Evolutionary conservation across 2,888 invertebrate species (phyloP).

Genomic region (Trisateles emortualis): DNA sequence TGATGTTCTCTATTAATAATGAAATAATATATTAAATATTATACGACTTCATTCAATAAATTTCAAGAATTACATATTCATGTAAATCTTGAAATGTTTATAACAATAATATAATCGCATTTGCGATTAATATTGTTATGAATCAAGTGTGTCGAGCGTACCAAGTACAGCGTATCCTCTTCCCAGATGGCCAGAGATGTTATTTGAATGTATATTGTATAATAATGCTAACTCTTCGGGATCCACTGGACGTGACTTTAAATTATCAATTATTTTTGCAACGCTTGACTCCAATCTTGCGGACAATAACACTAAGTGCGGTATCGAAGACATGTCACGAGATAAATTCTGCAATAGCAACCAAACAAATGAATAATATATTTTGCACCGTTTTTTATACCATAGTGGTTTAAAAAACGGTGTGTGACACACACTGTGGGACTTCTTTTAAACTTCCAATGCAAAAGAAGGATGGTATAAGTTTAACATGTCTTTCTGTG

Average conservation of each 20-base stretch:
- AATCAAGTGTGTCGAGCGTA: neutral
- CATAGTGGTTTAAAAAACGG: too few species aligned
- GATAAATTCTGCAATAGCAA: conserved; percentile 1
- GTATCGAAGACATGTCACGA: neutral
- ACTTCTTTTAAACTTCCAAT: too few species aligned
- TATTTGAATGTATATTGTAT: conserved; percentile 1
- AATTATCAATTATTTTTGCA: neutral
- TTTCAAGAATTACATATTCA: too few species aligned
- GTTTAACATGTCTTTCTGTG: too few species aligned
- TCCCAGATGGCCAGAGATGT: conserved; percentile 7
- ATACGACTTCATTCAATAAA: too few species aligned
- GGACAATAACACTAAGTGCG: neutral
- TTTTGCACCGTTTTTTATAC: too few species aligned
- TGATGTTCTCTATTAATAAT: too few species aligned
- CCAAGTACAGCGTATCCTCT: conserved; percentile 3
- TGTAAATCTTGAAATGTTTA: neutral
- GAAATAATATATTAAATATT: neutral
- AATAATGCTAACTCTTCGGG: conserved; percentile 5
- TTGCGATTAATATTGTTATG: neutral
- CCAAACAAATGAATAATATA: neutral
- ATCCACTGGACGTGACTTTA: neutral
- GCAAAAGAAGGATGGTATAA: too few species aligned
- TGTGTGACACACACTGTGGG: too few species aligned
- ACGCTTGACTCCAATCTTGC: conserved; percentile 1
- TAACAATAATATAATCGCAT: neutral